phyloP scores from a whole-genome alignment of 2,797 vertebrate genomes.

The Girardinus metallicus region DNA sequence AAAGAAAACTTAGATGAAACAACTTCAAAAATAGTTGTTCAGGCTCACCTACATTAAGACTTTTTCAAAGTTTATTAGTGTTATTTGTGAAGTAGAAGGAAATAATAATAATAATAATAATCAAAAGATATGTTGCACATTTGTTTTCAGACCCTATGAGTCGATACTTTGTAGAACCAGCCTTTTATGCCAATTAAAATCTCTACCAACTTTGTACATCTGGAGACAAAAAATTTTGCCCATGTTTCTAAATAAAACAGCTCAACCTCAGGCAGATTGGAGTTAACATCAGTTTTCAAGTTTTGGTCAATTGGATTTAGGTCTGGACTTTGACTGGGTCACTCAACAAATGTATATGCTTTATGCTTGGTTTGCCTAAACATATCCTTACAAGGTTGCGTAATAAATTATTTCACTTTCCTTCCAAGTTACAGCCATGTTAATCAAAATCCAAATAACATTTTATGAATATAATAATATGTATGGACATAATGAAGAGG shows the following conservation, averaged over 20 bases:
- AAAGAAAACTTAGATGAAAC: background rate
- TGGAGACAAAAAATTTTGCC: background rate
- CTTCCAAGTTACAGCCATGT: background rate
- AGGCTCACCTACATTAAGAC: background rate
- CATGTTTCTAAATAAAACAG: background rate
- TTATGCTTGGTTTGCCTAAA: no score
- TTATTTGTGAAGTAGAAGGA: background rate
- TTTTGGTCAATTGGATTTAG: background rate
- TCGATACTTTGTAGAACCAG: no score
- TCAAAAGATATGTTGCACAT: background rate
- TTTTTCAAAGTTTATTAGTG: background rate
- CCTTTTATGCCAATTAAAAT: no score
- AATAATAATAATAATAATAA: no score
- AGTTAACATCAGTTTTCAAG: background rate
- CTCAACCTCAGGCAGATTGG: background rate
- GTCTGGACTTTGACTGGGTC: background rate
- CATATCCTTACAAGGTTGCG: accelerated
- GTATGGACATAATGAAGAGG: background rate
- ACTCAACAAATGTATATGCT: background rate
- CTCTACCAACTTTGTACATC: background rate
- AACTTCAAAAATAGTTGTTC: background rate
- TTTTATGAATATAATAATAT: background rate
- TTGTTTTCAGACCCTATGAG: background rate
- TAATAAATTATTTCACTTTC: background rate
- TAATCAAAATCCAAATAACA: background rate